These are phyloP conservation scores for Mustelus asterias DNA, from an alignment of 2,113 vertebrate species.

Conservation along the genomic window DNA sequence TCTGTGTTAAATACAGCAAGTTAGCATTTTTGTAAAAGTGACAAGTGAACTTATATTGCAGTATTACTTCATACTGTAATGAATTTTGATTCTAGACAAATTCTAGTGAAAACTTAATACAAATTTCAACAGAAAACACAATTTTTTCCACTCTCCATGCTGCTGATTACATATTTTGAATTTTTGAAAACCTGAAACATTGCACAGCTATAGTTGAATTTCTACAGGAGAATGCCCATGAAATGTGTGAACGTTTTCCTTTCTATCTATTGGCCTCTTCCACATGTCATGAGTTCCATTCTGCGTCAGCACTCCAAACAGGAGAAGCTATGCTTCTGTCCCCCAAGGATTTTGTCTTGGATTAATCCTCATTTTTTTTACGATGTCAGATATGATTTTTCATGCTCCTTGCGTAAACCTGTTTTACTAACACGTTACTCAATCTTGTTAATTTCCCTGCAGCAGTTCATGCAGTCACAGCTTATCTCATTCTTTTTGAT, in stretches of 20 bases:
- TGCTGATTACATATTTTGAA: not conserved
- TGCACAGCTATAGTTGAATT: not conserved
- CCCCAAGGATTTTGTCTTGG: not conserved
- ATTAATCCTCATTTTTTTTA: not conserved
- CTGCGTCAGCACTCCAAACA: not conserved
- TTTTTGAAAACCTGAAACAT: conserved; percentile 9
- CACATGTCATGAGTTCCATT: not conserved
- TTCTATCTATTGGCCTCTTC: not conserved
- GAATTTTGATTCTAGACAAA: not conserved
- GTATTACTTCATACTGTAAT: too few species aligned
- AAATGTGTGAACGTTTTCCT: not conserved
- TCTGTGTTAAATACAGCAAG: not conserved
- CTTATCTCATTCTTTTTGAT: not conserved
- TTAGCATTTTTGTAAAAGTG: not conserved
- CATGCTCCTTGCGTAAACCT: not conserved
- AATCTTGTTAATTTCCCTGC: not conserved
- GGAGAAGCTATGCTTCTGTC: not conserved
- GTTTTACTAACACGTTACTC: not conserved
- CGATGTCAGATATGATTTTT: not conserved
- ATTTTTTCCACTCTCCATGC: not conserved
- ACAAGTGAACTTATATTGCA: not conserved
- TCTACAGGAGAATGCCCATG: not conserved
- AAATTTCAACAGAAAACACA: not conserved
- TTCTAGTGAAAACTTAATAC: not conserved
- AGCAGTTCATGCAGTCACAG: not conserved